Evolutionary conservation across 2,113 vertebrate species (phyloP), one percentile per base, ranked within the genome.

Genomic region (Noctilio leporinus): DNA sequence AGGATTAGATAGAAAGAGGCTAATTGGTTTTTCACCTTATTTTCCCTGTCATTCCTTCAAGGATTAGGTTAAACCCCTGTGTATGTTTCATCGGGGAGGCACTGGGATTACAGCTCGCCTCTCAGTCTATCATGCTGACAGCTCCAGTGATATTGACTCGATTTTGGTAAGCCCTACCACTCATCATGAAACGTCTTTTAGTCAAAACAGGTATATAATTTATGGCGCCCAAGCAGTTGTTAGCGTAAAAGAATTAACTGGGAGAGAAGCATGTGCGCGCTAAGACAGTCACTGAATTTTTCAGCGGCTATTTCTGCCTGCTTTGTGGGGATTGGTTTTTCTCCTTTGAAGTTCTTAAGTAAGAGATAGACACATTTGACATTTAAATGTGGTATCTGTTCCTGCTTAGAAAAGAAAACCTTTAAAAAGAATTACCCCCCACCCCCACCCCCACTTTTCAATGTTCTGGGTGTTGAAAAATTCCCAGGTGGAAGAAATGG

Each of bases 11-110:
- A 86, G 93, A 86, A 98, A 90, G 95, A 97, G 92, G 92, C 96
- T 98, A 98, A 98, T 98, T 98, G 98, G 97, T 94, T 97, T 98
- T 98, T 98, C 97, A 97, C 96, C 97, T 98, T 98, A 97, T 97
- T 98, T 98, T 97, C 97, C 67, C 96, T 97, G 97, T 98, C 97
- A 96, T 96, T 98, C 93, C 96, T 97, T 98, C 80, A 97, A 94
- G 97, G 97, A 98, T 98, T 98, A 98, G n/a, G 95, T 96, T 98
- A 98, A 98, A 91, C 97, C 92, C 97, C 86, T 69, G 94, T 96
- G 86, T 98, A 96, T 97, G 93, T 98, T 98, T 98, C 98, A 97
- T 97, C 96, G 88, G 94, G 81, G 95, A 98, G 98, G 97, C 96
- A 92, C 8, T 0, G 65, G 97, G 97, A 98, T 98, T 98, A 98